Conservation (phyloP, 2,797 vertebrate species). For the Phrynocephalus vlangalii region DNA sequence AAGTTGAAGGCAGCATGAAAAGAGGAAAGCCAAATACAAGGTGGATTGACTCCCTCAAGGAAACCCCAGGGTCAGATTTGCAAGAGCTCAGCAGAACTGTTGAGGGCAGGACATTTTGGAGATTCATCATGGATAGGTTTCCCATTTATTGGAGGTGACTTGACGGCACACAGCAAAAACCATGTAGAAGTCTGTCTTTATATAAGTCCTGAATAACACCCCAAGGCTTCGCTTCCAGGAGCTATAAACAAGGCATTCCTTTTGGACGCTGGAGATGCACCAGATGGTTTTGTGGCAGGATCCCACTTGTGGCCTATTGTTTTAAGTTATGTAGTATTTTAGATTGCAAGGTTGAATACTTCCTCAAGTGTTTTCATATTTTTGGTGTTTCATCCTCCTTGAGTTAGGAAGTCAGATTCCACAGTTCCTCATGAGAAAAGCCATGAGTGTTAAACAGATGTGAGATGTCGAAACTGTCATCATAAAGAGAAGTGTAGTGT, state of each 20-base stretch:
- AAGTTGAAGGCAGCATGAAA: no score
- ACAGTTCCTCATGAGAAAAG: background rate
- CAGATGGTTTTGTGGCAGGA: background rate
- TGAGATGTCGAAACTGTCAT: no score
- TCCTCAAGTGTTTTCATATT: background rate
- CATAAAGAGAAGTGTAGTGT: background rate
- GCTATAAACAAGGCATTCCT: background rate
- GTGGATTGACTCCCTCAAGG: no score
- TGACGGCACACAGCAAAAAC: no score
- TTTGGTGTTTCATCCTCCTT: background rate
- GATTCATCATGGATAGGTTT: no score
- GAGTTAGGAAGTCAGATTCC: background rate
- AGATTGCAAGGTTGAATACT: background rate
- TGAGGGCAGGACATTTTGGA: no score
- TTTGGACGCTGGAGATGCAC: background rate
- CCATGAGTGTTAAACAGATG: background rate
- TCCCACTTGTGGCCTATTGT: no score
- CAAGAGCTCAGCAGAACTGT: no score
- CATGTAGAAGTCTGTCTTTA: no score
- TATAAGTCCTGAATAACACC: background rate
- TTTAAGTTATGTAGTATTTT: background rate
- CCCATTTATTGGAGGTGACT: no score
- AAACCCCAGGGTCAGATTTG: no score
- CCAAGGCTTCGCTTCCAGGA: background rate
- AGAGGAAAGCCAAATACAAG: no score